A percentile compares a stretch with the other conserved stretches of the same genome.
These are phyloP conservation scores for Lasius fuliginosus DNA, from an alignment of 2,888 invertebrate species.

Conservation along the genomic window DNA sequence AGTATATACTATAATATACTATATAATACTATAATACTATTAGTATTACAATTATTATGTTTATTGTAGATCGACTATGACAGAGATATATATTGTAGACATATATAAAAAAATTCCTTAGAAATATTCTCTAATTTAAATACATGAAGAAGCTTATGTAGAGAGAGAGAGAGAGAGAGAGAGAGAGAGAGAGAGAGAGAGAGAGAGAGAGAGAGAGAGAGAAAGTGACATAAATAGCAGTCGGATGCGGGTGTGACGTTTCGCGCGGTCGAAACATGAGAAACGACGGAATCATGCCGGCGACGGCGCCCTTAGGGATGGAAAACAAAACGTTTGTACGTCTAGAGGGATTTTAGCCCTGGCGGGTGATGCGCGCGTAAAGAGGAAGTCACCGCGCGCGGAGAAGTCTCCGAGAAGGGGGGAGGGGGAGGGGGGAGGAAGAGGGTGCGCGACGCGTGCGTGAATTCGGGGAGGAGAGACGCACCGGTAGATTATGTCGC, in stretches of 20 bases:
- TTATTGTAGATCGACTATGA: neutral
- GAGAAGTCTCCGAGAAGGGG: neutral
- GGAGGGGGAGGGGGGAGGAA: neutral
- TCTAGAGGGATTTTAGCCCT: constrained; percentile 24
- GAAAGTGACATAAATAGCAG: constrained; percentile 32
- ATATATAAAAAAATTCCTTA: neutral
- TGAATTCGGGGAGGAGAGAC: constrained; percentile 46
- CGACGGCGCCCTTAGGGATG: constrained; percentile 37
- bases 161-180: neutral
- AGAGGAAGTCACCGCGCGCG: constrained; percentile 43
- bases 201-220: neutral
- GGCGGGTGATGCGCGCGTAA: constrained; percentile 35
- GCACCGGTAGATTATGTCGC: constrained; percentile 53
- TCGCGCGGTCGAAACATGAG: constrained; percentile 32
- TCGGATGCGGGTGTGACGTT: constrained; percentile 49
- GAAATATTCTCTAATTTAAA: neutral
- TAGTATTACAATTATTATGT: neutral
- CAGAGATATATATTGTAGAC: neutral
- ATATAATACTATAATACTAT: no score
- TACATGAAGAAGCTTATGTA: neutral
- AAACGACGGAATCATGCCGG: constrained; percentile 10
- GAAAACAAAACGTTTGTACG: constrained; percentile 53
- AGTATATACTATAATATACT: no score
- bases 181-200: neutral
- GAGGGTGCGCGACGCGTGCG: constrained; percentile 59